Base-by-base conservation (phyloP, 2,888 invertebrate genomes). In the Boloria selene region DNA sequence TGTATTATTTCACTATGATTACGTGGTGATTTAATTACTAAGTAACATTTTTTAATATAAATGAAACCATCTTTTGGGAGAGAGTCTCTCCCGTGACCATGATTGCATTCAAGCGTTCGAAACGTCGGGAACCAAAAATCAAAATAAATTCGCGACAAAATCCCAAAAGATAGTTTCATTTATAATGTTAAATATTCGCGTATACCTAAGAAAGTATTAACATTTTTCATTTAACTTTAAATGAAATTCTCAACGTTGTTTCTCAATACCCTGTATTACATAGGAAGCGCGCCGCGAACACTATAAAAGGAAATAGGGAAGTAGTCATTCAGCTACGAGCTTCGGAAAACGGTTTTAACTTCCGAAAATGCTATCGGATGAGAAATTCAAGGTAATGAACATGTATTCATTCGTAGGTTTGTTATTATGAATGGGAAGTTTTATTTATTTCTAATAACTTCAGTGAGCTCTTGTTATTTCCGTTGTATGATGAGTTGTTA, bases 231-330 rank as follows among this genome's bases (percentile, higher is more conserved):
- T 7, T n/a, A 26, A 56, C n/a, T 56, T 56, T 4, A n/a, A 45
- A 45, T 56, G 13, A 45, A 56, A 56, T 18, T 45, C 22, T 13
- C 45, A 45, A 56, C 44, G 45, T 45, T n/a, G 18, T 22, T 22
- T 45, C 31, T 38, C 0, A 38, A 38, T 0, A 62, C 38, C 42
- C 64, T 38, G 68, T 51, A 55, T 22, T 50, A 62, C 31, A 7
- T 38, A 38, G 31, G 10, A 38, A 56, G 22, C 26, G 56, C 45
- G 44, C 56, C n/a, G 22, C 22, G 49, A 50, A 26, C 59, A 56
- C 44, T 64, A 56, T 66, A 54, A 22, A 72, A 72, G 76, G 77
- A 77, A 79, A 79, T 79, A 74, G 74, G 76, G 77, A 77, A 65
- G 61, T 61, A 65, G 60, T 64, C 69, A 65, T 70, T 60, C 63